Conservation (phyloP, 2,797 vertebrate species). For the Allobates femoralis region DNA sequence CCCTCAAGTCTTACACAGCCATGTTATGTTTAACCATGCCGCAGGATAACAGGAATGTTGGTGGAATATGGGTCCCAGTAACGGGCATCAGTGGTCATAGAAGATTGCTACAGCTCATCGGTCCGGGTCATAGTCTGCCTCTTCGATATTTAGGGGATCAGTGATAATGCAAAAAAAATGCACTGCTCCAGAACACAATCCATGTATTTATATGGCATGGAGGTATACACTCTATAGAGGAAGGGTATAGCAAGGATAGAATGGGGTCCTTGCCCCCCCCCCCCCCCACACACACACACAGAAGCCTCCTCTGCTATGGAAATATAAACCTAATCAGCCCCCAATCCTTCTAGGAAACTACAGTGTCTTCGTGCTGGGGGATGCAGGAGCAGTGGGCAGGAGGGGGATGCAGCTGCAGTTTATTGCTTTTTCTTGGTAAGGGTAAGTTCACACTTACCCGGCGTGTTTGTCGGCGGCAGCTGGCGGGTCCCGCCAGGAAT, state of each 20-base stretch:
- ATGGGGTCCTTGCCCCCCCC: too few species aligned
- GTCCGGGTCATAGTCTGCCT: not conserved
- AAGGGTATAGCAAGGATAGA: not conserved
- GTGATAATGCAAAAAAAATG: not conserved
- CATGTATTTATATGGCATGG: not conserved
- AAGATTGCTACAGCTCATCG: not conserved
- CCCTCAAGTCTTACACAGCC: slow-evolving; percentile 20
- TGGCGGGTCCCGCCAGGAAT: too few species aligned
- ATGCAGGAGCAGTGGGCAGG: too few species aligned
- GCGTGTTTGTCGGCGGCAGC: too few species aligned
- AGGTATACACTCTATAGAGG: not conserved
- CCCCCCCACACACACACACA: too few species aligned
- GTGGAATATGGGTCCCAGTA: not conserved
- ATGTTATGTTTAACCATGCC: slow-evolving; percentile 7
- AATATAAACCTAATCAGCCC: too few species aligned
- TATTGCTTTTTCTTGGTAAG: too few species aligned
- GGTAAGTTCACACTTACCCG: too few species aligned
- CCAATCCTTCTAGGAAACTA: too few species aligned
- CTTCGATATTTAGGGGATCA: not conserved
- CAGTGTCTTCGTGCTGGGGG: too few species aligned
- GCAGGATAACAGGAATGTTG: not conserved
- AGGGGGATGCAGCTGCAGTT: too few species aligned
- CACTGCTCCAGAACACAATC: not conserved
- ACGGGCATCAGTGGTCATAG: not conserved
- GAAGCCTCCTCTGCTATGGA: not conserved